phyloP scores from a whole-genome alignment of 2,113 vertebrate genomes.

The Scopus umbretta region DNA sequence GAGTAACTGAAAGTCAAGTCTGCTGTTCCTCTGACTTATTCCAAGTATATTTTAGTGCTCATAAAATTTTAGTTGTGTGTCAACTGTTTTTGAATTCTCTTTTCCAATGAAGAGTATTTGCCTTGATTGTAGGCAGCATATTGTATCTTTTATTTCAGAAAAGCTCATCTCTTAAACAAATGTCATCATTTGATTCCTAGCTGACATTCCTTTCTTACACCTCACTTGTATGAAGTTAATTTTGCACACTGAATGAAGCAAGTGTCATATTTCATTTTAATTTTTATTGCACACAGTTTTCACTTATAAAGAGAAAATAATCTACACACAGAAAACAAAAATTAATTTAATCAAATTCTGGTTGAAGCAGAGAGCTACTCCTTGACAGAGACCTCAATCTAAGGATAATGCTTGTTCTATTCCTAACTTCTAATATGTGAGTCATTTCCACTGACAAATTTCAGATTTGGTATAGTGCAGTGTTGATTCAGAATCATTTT shows the following conservation, averaged over 20 bases:
- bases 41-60: neutral
- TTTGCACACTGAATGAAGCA: neutral
- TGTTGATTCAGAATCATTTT: neutral
- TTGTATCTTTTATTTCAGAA: neutral
- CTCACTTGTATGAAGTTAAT: neutral
- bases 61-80: neutral
- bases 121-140: neutral
- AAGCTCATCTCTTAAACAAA: neutral
- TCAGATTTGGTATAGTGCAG: neutral
- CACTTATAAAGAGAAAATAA: neutral
- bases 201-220: neutral
- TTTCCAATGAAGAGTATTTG: neutral
- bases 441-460: neutral
- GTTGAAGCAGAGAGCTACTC: neutral
- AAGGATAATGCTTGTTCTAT: neutral
- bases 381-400: neutral
- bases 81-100: neutral
- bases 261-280: neutral
- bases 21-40: neutral
- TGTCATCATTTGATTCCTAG: neutral
- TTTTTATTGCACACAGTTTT: neutral
- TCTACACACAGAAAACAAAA: neutral
- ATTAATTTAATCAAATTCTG: neutral
- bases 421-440: neutral
- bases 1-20: neutral